phyloP scores from a whole-genome alignment of 1,140 invertebrate genomes.

The Polyergus mexicanus region DNA sequence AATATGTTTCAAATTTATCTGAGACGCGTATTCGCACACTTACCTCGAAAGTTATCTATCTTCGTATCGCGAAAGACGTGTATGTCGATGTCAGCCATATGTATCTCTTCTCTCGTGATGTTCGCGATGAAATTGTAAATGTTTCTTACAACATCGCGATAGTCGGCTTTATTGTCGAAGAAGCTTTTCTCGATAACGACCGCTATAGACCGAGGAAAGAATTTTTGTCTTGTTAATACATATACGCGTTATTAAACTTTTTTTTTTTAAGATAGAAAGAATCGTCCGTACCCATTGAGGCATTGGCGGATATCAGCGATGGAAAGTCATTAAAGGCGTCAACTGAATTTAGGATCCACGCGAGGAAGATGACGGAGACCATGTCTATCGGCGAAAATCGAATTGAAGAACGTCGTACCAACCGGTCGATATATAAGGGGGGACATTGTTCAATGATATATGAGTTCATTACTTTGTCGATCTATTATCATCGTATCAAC shows the following conservation, averaged over 20 bases:
- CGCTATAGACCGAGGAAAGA: constrained; percentile 65
- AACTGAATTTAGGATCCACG: constrained; percentile 57
- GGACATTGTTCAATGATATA: constrained; percentile 70
- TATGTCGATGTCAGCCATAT: constrained; percentile 88
- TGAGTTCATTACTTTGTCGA: constrained; percentile 70
- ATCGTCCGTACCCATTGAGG: constrained; percentile 88
- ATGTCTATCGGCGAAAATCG: constrained; percentile 48
- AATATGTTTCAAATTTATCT: constrained; percentile 17
- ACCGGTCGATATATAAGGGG: constrained; percentile 59
- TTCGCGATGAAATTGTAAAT: constrained; percentile 89
- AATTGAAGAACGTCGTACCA: constrained; percentile 18
- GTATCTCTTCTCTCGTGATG: constrained; percentile 88
- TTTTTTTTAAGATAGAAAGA: constrained; percentile 1
- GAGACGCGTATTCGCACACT: constrained; percentile 30
- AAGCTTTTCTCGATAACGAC: constrained; percentile 80
- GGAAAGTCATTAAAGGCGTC: constrained; percentile 88
- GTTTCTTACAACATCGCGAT: constrained; percentile 86
- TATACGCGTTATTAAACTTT: neutral
- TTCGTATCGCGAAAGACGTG: constrained; percentile 89
- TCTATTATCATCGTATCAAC: constrained; percentile 57
- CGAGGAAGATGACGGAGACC: constrained; percentile 77
- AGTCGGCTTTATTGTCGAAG: constrained; percentile 84
- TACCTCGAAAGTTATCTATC: constrained; percentile 90
- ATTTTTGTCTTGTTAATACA: neutral
- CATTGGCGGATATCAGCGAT: constrained; percentile 90